phyloP scores from a whole-genome alignment of 2,888 invertebrate genomes.

The Phaedon cochleariae region DNA sequence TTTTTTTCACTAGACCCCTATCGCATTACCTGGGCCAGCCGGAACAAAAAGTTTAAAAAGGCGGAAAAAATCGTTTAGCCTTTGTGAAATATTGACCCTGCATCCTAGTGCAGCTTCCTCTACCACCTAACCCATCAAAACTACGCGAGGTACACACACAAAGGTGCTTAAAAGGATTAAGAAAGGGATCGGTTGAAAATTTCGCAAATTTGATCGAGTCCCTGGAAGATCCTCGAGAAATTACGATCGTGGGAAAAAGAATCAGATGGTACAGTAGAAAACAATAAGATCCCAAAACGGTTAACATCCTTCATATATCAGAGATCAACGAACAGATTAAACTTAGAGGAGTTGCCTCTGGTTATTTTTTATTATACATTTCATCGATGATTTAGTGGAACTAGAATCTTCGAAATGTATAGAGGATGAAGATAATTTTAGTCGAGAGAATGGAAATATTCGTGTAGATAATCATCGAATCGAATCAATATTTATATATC shows the following conservation, averaged over 20 bases:
- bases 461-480: not conserved
- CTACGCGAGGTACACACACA: slow-evolving; percentile 11
- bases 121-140: slow-evolving; percentile 41
- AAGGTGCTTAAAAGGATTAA: slow-evolving; percentile 40
- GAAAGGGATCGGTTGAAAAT: slow-evolving; percentile 27
- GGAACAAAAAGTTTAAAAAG: slow-evolving; percentile 50
- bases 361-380: not conserved
- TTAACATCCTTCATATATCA: slow-evolving; percentile 3
- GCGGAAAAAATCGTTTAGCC: slow-evolving; percentile 55
- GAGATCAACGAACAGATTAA: slow-evolving; percentile 1
- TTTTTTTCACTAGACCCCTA: slow-evolving; percentile 41
- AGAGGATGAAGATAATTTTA: not conserved
- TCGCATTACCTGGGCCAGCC: slow-evolving; percentile 46
- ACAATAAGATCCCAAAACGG: slow-evolving; percentile 18
- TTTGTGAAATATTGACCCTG: slow-evolving; percentile 46
- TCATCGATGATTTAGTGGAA: not conserved
- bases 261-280: slow-evolving; percentile 3
- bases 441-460: not conserved
- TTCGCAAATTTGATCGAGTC: slow-evolving; percentile 37
- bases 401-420: not conserved
- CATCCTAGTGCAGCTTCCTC: slow-evolving; percentile 38
- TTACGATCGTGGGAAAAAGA: slow-evolving; percentile 45
- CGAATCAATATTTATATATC: not conserved
- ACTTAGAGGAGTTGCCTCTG: not conserved
- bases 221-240: slow-evolving; percentile 29